These are phyloP conservation scores for Vicugna pacos DNA, from an alignment of 2,113 vertebrate species.

Conservation along the genomic window DNA sequence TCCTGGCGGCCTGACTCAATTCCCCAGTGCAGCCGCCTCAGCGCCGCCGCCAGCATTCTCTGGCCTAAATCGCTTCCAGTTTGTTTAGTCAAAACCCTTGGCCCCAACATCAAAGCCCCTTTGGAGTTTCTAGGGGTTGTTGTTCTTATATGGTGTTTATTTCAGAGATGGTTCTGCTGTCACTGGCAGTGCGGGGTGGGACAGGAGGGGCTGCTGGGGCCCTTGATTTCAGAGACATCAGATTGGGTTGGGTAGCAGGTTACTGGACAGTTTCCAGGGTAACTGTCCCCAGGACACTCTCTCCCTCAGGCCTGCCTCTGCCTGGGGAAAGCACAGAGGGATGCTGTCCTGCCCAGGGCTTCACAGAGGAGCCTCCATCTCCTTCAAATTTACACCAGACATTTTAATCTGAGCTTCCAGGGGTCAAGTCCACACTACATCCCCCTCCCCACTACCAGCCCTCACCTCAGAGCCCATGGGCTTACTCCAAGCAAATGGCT, in stretches of 20 bases:
- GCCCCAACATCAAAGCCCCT: constrained; percentile 79
- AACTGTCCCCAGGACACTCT: neutral
- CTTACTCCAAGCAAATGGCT: neutral
- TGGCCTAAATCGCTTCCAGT: constrained; percentile 78
- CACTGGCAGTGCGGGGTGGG: constrained; percentile 1
- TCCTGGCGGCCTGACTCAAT: constrained; percentile 51
- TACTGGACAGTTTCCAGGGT: neutral
- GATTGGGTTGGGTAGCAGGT: neutral
- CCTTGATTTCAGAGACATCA: constrained; percentile 34
- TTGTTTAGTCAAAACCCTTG: constrained; percentile 81
- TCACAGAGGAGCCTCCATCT: neutral
- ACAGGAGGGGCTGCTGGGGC: neutral
- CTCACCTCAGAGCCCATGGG: neutral
- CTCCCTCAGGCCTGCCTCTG: neutral
- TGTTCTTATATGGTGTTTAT: constrained; percentile 76
- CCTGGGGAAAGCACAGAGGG: neutral
- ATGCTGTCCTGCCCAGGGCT: neutral
- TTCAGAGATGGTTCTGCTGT: constrained; percentile 75
- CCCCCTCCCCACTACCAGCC: neutral
- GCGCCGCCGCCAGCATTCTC: constrained; percentile 50
- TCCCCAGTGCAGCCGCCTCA: constrained; percentile 6
- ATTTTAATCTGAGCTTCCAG: neutral
- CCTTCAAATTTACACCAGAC: neutral
- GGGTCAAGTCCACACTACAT: neutral
- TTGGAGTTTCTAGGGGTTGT: constrained; percentile 76